phyloP scores from a whole-genome alignment of 2,113 vertebrate species.

The Platycercus adscitus region DNA sequence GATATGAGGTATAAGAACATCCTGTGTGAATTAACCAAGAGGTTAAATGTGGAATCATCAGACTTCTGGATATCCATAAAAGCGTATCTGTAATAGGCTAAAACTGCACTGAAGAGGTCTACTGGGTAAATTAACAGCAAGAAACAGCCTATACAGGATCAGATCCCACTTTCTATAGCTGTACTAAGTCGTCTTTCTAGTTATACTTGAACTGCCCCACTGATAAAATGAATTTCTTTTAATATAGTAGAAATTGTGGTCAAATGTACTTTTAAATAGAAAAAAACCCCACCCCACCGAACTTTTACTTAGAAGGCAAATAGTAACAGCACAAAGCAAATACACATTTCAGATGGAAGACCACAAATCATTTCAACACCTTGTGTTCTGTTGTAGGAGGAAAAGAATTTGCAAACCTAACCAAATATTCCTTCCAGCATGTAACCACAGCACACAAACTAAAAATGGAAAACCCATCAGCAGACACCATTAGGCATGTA shows the following conservation, averaged over 20 bases:
- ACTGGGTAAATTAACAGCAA: background rate
- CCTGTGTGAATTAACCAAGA: background rate
- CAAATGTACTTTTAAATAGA: background rate
- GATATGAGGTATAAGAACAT: background rate
- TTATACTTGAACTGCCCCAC: background rate
- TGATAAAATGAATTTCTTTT: background rate
- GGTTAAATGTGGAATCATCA: background rate
- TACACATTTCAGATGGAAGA: background rate
- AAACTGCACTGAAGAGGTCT: background rate
- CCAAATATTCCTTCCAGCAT: background rate
- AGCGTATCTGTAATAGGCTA: background rate
- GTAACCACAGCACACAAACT: background rate
- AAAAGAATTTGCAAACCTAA: background rate
- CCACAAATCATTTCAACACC: background rate
- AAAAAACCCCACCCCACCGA: background rate
- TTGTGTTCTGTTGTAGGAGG: background rate
- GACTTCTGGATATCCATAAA: background rate
- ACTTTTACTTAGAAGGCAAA: background rate
- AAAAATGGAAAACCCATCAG: background rate
- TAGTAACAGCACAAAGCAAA: background rate
- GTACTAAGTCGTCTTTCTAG: background rate
- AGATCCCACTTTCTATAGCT: background rate
- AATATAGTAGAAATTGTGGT: background rate
- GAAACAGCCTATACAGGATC: background rate
- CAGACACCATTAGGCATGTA: fast-evolving